phyloP scores from a whole-genome alignment of 2,797 vertebrate species.

The Fistularia tabacaria region DNA sequence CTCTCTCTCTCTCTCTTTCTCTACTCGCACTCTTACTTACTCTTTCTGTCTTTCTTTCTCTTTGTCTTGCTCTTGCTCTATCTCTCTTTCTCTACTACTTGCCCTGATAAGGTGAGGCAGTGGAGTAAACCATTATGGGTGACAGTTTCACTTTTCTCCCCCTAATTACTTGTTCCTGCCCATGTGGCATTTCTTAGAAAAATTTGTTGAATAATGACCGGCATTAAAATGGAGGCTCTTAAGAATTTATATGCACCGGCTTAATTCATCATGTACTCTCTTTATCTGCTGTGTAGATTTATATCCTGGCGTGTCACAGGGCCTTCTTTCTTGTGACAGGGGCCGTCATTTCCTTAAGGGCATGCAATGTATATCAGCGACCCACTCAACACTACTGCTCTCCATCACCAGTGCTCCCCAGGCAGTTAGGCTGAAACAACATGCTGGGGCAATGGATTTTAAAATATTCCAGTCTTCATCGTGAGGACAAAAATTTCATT shows the following conservation, averaged over 20 bases:
- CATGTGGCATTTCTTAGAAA: slow-evolving; percentile 99
- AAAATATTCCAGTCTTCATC: no score
- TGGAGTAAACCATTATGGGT: slow-evolving; percentile 96
- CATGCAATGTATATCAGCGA: slow-evolving; percentile 92
- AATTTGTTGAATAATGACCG: slow-evolving; percentile 99
- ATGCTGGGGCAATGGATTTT: no score
- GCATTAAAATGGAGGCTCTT: slow-evolving; percentile 99
- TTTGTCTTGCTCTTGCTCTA: slow-evolving; percentile 6
- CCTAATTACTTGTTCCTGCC: slow-evolving; percentile 99
- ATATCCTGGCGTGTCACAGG: slow-evolving; percentile 92
- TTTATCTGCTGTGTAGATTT: slow-evolving; percentile 98
- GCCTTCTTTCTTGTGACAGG: slow-evolving; percentile 86
- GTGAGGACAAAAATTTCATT: no score
- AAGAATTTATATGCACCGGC: slow-evolving; percentile 98
- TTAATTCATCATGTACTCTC: slow-evolving; percentile 99
- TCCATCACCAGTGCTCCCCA: slow-evolving; percentile 78
- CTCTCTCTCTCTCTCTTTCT: neutral
- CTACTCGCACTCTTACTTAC: neutral
- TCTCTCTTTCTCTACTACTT: slow-evolving; percentile 2
- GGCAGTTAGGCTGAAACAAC: slow-evolving; percentile 65
- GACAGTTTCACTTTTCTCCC: slow-evolving; percentile 99
- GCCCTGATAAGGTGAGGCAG: slow-evolving; percentile 87
- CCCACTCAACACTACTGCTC: slow-evolving; percentile 70
- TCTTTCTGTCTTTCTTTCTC: neutral
- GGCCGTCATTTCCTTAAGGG: slow-evolving; percentile 98